A percentile compares a stretch with the other conserved stretches of the same genome.
phyloP scores from a whole-genome alignment of 2,797 vertebrate genomes.

The Gymnopithys bicolor region DNA sequence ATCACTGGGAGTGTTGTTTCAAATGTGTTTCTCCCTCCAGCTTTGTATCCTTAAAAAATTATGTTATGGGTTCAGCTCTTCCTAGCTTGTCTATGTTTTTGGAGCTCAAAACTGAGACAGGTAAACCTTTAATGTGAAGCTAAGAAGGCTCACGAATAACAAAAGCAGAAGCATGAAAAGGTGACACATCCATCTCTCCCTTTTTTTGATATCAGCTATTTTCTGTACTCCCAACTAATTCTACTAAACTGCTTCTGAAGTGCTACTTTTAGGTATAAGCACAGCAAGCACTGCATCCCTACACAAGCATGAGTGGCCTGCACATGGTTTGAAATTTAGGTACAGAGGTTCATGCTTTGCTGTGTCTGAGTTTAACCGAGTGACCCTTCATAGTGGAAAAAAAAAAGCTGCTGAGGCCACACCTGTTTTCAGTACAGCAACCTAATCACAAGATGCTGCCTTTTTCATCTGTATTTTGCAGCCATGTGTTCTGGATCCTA shows the following conservation, averaged over 20 bases:
- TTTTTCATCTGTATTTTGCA: neutral
- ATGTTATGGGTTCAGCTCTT: neutral
- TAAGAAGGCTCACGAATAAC: fast-evolving
- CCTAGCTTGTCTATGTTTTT: neutral
- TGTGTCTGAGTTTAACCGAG: neutral
- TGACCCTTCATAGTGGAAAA: neutral
- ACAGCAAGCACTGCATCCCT: fast-evolving
- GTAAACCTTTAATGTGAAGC: neutral
- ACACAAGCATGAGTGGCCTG: neutral
- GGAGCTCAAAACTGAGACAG: neutral
- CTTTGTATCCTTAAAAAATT: neutral
- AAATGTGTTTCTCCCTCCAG: neutral
- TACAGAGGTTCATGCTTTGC: fast-evolving
- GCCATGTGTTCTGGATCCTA: neutral
- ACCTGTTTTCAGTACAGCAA: neutral
- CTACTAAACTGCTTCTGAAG: neutral
- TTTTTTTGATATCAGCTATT: neutral
- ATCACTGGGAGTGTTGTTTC: neutral
- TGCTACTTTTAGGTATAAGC: fast-evolving
- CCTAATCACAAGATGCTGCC: fast-evolving
- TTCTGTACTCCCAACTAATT: neutral
- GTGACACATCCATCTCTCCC: fast-evolving
- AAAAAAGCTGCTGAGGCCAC: neutral
- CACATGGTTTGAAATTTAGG: neutral
- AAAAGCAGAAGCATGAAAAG: neutral